phyloP scores from a whole-genome alignment of 2,888 invertebrate species.

The Agrenia bidenticulata region DNA sequence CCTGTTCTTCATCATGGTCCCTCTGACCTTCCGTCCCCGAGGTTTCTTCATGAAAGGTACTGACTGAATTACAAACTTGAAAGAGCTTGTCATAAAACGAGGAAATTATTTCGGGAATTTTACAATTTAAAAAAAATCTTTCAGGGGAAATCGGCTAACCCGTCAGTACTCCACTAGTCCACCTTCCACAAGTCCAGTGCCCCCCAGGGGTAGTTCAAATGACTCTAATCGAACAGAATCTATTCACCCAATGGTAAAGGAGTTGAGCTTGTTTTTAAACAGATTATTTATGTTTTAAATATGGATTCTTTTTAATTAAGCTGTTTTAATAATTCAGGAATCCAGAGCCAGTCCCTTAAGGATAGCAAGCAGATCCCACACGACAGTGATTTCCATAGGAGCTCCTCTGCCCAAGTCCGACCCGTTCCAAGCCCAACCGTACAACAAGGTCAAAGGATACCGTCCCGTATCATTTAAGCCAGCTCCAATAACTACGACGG shows the following conservation, averaged over 20 bases:
- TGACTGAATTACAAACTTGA: background rate
- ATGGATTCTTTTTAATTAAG: background rate
- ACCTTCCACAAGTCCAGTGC: conserved; percentile 43
- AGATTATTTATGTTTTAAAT: background rate
- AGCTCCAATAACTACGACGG: too few relatives aligned
- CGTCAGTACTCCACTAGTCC: conserved; percentile 49
- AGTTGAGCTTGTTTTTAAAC: too few relatives aligned
- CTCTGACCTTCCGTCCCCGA: conserved; percentile 24
- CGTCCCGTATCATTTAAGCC: conserved; percentile 59
- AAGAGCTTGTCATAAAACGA: too few relatives aligned
- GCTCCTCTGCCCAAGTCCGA: conserved; percentile 8
- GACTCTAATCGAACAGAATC: conserved; percentile 5
- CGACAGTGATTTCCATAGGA: conserved; percentile 19
- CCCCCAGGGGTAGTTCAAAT: conserved; percentile 6
- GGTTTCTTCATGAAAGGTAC: conserved; percentile 30
- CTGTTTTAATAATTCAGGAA: background rate
- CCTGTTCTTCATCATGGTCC: conserved; percentile 7
- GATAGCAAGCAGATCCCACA: background rate
- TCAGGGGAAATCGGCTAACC: conserved; percentile 2
- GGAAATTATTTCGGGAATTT: background rate
- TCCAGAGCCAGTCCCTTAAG: conserved; percentile 1
- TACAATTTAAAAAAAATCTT: background rate
- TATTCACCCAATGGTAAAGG: conserved; percentile 12
- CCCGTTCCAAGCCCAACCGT: conserved; percentile 24
- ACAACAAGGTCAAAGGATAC: conserved; percentile 54